Base-by-base conservation (phyloP, 2,113 vertebrate genomes). In the Salvelinus alpinus region DNA sequence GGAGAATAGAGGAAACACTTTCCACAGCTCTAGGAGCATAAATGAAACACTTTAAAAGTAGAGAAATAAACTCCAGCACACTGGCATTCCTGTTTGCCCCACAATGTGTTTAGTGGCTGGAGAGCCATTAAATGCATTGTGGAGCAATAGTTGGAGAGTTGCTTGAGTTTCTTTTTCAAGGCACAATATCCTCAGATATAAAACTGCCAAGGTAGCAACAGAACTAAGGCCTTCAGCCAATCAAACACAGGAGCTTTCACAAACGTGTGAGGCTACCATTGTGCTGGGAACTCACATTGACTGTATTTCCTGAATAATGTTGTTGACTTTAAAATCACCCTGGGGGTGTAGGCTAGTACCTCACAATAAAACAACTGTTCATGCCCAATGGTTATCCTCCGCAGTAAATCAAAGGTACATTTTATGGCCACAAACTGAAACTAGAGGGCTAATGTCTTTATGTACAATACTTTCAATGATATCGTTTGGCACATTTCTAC, bases 341-440 rank as follows among this genome's bases (percentile, higher is more conserved):
- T 16, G 69, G 9, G 51, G 64, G 64, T 65, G 44, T n/a, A 34
- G 25, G 5, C 7, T 11, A 38, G 66, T 34, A 34, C 69, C 47
- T 48, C 47, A 24, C 69, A 27, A 25, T 71, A 51, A 51, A 48
- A 24, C 18, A 44, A 51, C 22, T 48, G 47, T 71, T 71, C 69
- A 24, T 11, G 24, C 44, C 20, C 22, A 14, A 24, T 22, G 69
- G 14, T 5, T n/a, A 38, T 27, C 38, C 68, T 47, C 3, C 1
- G 12, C 24, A 51, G 69, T 51, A 71, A 71, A 71, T 71, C 69
- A 54, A 51, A 51, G 48, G 44, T 22, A 51, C 22, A n/a, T 6
- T 25, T 70, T 48, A 71, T 51, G 13, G 31, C 66, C 66, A 8
- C 29, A 68, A 34, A 34, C 16, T 68, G 1, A 68, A 51, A 48